Base-by-base conservation (phyloP, 1,140 invertebrate genomes). In the Archegozetes longisetosus region DNA sequence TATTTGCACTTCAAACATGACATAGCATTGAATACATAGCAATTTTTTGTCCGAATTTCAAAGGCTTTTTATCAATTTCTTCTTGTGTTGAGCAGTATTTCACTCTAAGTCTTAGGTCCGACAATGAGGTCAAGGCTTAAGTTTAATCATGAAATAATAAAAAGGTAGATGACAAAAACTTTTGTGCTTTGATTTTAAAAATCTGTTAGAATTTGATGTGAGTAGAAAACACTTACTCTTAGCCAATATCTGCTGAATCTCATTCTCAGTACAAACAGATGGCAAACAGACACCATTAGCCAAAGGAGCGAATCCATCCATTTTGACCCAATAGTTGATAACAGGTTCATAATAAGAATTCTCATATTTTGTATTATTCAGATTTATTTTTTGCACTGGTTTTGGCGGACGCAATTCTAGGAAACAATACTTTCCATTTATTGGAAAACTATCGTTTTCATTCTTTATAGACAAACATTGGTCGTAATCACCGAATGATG, bases 401-500 rank as follows among this genome's bases (percentile, higher is more conserved):
- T 2, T 2, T 20, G 48, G 55, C 23, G 27, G 22, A 20, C 28
- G 40, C 22, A 58, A n/a, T 22, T 58, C 55, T 6, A 58, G 40
- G 40, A 58, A 25, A 29, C 55, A 58, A 25, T 58, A 58, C 46
- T 51, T 48, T n/a, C 55, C 55, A 13, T 20, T 17, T 25, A 29
- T 48, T 9, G 6, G 6, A 17, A 40, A 40, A 17, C 29, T 20
- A 51, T 51, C n/a, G 20, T 26, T 28, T 12, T 20, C 53, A 2
- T 3, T n/a, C 23, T n/a, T 26, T 1, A 61, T 58, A 2, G 26
- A 22, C 12, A 62, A 24, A 63, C 70, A 71, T 60, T 70, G 64
- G 47, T 66, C 68, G 48, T 62, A 70, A 25, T 64, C 62, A 12
- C 70, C 70, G 28, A 67, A 48, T 65, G 67, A 68, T 12, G 48